A percentile compares a stretch with the other conserved stretches of the same genome.
These are phyloP conservation scores for Amniataba percoides DNA, from an alignment of 2,797 vertebrate genomes.

Conservation along the genomic window DNA sequence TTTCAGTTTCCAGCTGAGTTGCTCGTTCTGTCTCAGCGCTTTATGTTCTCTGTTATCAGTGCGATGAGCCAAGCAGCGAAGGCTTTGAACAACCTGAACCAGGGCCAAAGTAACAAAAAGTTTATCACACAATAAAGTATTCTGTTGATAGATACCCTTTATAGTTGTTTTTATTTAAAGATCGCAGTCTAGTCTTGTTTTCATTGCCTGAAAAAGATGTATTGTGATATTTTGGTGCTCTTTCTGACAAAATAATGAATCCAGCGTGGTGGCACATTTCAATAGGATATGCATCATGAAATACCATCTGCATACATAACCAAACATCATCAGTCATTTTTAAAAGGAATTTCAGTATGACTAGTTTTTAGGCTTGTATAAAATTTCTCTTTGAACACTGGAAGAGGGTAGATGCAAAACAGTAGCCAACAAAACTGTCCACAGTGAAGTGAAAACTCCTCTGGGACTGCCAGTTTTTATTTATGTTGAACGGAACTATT, in stretches of 20 bases:
- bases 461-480: constrained; percentile 48
- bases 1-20: constrained; percentile 31
- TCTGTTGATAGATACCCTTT: constrained; percentile 22
- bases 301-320: constrained; percentile 15
- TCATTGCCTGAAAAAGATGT: constrained; percentile 3
- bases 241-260: constrained; percentile 14
- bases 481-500: constrained; percentile 53
- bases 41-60: constrained; percentile 30
- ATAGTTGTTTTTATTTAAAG: constrained; percentile 23
- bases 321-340: constrained; percentile 9
- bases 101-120: constrained; percentile 27
- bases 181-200: neutral
- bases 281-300: constrained; percentile 18
- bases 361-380: neutral
- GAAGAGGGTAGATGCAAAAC: constrained; percentile 36
- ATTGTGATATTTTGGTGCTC: constrained; percentile 8
- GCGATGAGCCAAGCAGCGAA: constrained; percentile 37
- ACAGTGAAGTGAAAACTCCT: constrained; percentile 52
- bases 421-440: constrained; percentile 49
- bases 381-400: constrained; percentile 37
- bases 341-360: constrained; percentile 17
- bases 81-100: constrained; percentile 37
- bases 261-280: neutral
- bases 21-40: constrained; percentile 26
- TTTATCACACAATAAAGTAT: constrained; percentile 30